Conservation (phyloP, 2,888 invertebrate genomes). For the Palloptera scutellata region DNA sequence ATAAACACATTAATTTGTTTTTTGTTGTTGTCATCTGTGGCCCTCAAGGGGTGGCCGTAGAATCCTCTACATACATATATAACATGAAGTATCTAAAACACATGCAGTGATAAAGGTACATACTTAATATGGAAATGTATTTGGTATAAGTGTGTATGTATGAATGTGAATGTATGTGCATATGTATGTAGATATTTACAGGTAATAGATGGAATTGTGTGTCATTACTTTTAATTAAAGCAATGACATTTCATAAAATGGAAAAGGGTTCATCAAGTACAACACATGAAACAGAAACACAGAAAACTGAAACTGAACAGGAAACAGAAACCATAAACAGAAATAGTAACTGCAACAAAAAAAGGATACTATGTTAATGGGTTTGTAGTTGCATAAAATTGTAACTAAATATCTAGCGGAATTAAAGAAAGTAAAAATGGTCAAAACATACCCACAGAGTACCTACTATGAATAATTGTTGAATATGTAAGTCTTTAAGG, state of each 20-base stretch:
- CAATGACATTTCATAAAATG: constrained; percentile 50
- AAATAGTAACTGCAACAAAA: no score
- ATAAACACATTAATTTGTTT: constrained; percentile 31
- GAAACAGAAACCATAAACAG: no score
- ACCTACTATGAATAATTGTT: no score
- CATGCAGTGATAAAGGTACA: constrained; percentile 47
- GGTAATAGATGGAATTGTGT: constrained; percentile 40
- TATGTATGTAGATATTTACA: neutral
- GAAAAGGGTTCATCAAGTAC: no score
- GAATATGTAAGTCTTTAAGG: no score
- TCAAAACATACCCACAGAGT: no score
- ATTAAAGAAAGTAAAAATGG: no score
- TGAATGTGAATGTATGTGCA: neutral
- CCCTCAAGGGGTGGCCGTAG: neutral
- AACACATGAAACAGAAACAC: no score
- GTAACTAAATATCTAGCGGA: no score
- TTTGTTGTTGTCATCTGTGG: constrained; percentile 14
- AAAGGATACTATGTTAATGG: no score
- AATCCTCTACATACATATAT: constrained; percentile 10
- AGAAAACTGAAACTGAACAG: no score
- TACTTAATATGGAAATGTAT: neutral
- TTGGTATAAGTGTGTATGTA: neutral
- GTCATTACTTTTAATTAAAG: constrained; percentile 61
- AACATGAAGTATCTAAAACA: neutral
- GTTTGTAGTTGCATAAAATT: no score